These are phyloP conservation scores for Crocuta crocuta DNA, from an alignment of 2,113 vertebrate genomes.

Conservation along the genomic window DNA sequence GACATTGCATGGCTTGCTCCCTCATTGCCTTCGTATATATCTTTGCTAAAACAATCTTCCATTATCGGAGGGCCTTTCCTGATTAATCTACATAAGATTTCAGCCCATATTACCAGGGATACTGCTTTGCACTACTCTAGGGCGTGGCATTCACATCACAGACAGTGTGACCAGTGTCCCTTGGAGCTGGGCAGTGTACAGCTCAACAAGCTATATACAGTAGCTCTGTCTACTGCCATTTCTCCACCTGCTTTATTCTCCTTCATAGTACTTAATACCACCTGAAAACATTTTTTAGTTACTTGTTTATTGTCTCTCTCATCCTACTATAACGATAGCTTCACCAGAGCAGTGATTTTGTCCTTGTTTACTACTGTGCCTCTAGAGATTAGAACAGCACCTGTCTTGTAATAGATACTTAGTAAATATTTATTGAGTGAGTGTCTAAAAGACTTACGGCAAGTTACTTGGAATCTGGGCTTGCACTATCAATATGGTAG, in stretches of 20 bases:
- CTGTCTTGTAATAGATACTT: neutral
- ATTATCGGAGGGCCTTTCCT: neutral
- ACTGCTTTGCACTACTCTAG: neutral
- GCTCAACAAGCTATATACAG: neutral
- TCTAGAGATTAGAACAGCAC: neutral
- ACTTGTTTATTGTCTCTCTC: neutral
- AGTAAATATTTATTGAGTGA: conserved; percentile 18
- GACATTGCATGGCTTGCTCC: neutral
- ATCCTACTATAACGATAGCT: neutral
- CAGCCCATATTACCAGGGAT: neutral
- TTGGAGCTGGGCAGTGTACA: neutral
- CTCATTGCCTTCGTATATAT: neutral
- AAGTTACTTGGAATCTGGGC: neutral
- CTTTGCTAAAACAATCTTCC: neutral
- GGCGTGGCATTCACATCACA: neutral
- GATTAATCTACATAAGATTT: neutral
- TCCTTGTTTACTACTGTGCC: neutral
- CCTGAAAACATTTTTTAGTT: neutral
- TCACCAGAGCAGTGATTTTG: neutral
- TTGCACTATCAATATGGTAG: neutral
- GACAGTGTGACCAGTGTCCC: neutral
- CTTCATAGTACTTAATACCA: neutral
- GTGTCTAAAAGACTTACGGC: neutral
- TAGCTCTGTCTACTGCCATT: neutral
- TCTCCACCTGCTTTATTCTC: neutral